Base-by-base conservation (phyloP, 2,113 vertebrate genomes). In the Oriolus oriolus region DNA sequence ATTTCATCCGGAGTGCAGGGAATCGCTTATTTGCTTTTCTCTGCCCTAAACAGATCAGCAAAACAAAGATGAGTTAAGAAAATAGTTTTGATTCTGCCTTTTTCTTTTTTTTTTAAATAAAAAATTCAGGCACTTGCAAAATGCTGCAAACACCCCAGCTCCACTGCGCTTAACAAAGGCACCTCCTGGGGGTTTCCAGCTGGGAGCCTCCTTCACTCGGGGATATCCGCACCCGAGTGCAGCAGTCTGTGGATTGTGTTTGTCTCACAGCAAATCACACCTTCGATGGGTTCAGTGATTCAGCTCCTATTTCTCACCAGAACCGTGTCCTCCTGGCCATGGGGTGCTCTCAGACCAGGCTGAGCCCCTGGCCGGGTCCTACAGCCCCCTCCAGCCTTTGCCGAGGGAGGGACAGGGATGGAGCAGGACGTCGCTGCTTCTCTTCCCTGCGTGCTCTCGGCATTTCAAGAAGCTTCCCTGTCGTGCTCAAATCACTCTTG, bases 11-110 rank as follows among this genome's bases (percentile, higher is more conserved):
- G 74, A 89, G 76, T 74, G 64, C 42, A 84, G 63, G 71, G 84
- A 94, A 73, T 73, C 28, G 10, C 49, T 89, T 93, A 52, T 91
- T 95, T 95, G 53, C 49, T 93, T 96, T 84, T 24, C 71, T 77
- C 65, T 86, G 69, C 73, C 74, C 90, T 80, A 71, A 89, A 87
- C 52, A 82, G 44, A 94, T 21, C 87, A 93, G 74, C 69, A 93
- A 82, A 97, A 83, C 42, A 45, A 69, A 74, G 75, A 79, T n/a
- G 41, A 85, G 57, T 87, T 93, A 75, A 93, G 84, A 68, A 91
- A 93, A 75, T 64, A 60, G 54, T 31, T 93, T 84, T 45, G 45
- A 91, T 80, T 61, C 71, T 57, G 28, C 7, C 16, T 3, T 60
- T 66, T 60, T 66, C 63, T 66, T 77, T 69, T 13, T 2, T n/a